These are phyloP conservation scores for Sesamia nonagrioides DNA, from an alignment of 1,140 invertebrate genomes.

Conservation along the genomic window DNA sequence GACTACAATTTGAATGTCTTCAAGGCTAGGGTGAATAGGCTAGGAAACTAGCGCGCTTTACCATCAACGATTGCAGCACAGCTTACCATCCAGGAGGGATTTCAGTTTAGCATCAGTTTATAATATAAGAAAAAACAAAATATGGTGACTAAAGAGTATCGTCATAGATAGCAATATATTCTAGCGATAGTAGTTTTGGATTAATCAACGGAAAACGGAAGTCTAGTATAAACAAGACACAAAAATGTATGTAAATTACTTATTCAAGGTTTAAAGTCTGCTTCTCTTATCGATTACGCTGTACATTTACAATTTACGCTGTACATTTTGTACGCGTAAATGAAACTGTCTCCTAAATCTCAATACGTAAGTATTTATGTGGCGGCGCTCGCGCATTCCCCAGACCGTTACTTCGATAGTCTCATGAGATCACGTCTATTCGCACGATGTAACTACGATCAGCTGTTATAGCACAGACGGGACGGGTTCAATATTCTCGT, in stretches of 20 bases:
- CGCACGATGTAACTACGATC: neutral
- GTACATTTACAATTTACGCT: neutral
- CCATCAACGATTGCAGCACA: too few species aligned
- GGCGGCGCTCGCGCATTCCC: constrained; percentile 2
- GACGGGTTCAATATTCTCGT: constrained; percentile 32
- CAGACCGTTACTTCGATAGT: neutral
- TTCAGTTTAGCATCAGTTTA: too few species aligned
- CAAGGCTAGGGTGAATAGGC: too few species aligned
- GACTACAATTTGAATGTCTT: too few species aligned
- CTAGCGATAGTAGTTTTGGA: too few species aligned
- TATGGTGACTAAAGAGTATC: too few species aligned
- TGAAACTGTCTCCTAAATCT: constrained; percentile 12
- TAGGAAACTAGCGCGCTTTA: too few species aligned
- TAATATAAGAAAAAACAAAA: too few species aligned
- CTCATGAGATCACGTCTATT: constrained; percentile 1
- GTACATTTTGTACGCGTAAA: neutral
- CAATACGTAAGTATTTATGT: neutral
- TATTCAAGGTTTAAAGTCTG: neutral
- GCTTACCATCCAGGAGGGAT: too few species aligned
- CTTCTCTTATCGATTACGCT: neutral
- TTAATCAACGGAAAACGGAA: too few species aligned
- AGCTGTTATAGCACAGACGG: constrained; percentile 7
- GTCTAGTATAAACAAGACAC: too few species aligned
- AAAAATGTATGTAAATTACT: neutral
- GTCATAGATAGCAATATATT: too few species aligned